Base-by-base conservation (phyloP, 1,140 invertebrate species). In the Trialeurodes vaporariorum region DNA sequence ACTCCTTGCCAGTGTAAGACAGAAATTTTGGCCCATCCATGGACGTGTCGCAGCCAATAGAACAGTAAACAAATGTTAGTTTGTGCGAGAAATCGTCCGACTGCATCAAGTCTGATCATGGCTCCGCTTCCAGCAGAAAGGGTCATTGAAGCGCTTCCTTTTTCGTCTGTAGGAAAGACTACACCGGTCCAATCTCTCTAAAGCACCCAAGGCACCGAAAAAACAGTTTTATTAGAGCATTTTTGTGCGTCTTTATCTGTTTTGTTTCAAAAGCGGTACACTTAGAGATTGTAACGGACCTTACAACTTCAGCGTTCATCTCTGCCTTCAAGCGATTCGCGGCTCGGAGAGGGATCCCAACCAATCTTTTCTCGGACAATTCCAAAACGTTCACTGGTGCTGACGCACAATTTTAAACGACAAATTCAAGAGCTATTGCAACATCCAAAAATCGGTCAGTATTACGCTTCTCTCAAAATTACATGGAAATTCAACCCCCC, bases 211-310 rank as follows among this genome's bases (percentile, higher is more conserved):
- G 24, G 69, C 68, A 25, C 64, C 73, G 23, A 66, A 67, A 34
- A 71, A 70, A 11, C 65, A 21, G 23, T 34, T 22, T 59, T n/a
- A 25, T 72, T 2, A 82, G 82, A 67, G 73, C 70, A 1, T 81
- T 80, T 67, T 62, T 80, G 11, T 74, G 71, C 22, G 1, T 82
- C 2, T 82, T 81, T 66, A 74, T 80, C 5, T 82, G 79, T 65
- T 75, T 80, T 22, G 59, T 70, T 1, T 78, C 77, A 0, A 75
- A 73, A 59, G 80, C 77, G 1, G 66, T 80, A 24, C 79, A 81
- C 67, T 67, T 83, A 13, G 79, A 82, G 69, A 24, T 79, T 0
- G 78, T 80, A 0, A 72, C 72, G 0, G 71, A 77, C 68, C 61
- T 81, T 2, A 71, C 75, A 1, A 75, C 79, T 0, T 73, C 78